Percentiles rank a stretch among this genome's conserved stretches.
Evolutionary conservation across 2,797 vertebrate genomes (phyloP).

Genomic region (Siniperca scherzeri): DNA sequence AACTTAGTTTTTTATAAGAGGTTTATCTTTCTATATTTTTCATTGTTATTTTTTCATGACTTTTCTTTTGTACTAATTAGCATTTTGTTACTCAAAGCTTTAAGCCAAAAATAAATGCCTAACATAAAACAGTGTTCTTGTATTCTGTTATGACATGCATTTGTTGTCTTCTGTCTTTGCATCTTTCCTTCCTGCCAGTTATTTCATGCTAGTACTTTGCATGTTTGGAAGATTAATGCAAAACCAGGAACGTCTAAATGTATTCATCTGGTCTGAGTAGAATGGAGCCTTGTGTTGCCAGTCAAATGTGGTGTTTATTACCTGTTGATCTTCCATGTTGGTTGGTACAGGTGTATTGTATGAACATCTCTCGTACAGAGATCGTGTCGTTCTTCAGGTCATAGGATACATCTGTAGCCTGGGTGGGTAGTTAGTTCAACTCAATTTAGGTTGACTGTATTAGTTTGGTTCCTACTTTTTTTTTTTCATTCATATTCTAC

Average conservation of each 20-base stretch:
- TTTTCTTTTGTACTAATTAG: slow-evolving; percentile 58
- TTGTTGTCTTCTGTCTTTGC: not conserved
- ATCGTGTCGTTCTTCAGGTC: not conserved
- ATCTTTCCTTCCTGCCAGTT: not conserved
- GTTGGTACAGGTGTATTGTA: not conserved
- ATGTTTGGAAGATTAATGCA: slow-evolving; percentile 51
- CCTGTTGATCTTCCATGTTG: not conserved
- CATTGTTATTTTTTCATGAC: slow-evolving; percentile 13
- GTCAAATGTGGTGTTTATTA: slow-evolving; percentile 37
- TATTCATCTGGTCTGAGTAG: fast-evolving
- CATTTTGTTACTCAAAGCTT: slow-evolving; percentile 37
- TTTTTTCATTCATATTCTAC: not conserved
- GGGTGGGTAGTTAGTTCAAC: not conserved
- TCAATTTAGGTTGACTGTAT: not conserved
- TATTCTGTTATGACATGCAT: slow-evolving; percentile 5
- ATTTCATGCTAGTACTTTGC: slow-evolving; percentile 47
- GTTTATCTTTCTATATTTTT: slow-evolving; percentile 57
- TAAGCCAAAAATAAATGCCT: slow-evolving; percentile 60
- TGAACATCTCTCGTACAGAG: fast-evolving
- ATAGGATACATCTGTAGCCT: not conserved
- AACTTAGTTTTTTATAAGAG: slow-evolving; percentile 60
- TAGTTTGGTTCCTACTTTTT: not conserved
- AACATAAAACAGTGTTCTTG: not conserved
- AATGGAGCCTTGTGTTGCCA: slow-evolving; percentile 26
- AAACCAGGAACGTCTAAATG: not conserved